These are phyloP conservation scores for Arizona elegans DNA, from an alignment of 2,113 vertebrate genomes.

Conservation along the genomic window DNA sequence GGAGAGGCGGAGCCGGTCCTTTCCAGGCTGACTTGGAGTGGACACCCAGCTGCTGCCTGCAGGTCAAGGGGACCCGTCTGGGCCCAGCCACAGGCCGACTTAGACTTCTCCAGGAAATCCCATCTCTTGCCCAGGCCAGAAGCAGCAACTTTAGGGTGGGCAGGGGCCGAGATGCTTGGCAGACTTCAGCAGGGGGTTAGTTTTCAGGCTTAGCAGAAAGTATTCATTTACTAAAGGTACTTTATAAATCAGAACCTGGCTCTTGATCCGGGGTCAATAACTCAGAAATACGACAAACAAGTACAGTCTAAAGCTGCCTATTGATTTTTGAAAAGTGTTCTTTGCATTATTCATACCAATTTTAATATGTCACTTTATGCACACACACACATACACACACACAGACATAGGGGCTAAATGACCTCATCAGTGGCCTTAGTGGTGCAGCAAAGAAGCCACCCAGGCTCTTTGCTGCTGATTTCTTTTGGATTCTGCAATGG, in stretches of 20 bases:
- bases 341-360: constrained; percentile 69
- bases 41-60: background rate
- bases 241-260: constrained; percentile 77
- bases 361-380: constrained; percentile 57
- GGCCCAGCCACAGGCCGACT: background rate
- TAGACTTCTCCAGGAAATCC: background rate
- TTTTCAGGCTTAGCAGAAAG: constrained; percentile 63
- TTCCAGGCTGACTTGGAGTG: background rate
- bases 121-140: fast-evolving
- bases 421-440: background rate
- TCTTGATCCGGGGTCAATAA: constrained; percentile 76
- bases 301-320: constrained; percentile 68
- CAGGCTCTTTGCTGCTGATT: background rate
- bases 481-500: constrained; percentile 1
- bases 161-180: background rate
- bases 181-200: constrained; percentile 53
- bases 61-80: background rate
- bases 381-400: constrained; percentile 14
- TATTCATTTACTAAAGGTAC: constrained; percentile 74
- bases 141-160: constrained; percentile 6
- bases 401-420: background rate
- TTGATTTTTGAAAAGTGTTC: constrained; percentile 71
- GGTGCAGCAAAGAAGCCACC: constrained; percentile 1
- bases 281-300: constrained; percentile 72
- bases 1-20: background rate